These are phyloP conservation scores for Dicaeum eximium DNA, from an alignment of 2,113 vertebrate genomes.

Conservation along the genomic window DNA sequence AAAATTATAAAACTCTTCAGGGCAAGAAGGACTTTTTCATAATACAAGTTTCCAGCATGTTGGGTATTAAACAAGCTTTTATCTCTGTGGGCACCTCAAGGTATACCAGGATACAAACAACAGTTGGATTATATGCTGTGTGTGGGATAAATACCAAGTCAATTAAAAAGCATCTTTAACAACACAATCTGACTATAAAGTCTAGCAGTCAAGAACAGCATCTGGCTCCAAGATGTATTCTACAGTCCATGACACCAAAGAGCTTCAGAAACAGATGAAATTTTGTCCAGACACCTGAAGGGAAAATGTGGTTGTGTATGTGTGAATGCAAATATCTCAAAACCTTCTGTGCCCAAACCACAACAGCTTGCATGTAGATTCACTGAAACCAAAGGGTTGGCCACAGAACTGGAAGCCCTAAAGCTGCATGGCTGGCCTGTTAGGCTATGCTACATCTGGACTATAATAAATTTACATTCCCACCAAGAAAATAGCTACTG, in stretches of 20 bases:
- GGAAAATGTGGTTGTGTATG: not conserved
- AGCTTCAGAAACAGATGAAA: not conserved
- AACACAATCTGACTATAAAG: not conserved
- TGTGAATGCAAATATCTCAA: not conserved
- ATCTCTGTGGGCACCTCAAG: not conserved
- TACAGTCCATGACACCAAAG: not conserved
- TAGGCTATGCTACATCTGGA: not conserved
- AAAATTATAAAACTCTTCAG: not conserved
- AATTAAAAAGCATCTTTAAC: conserved; percentile 13
- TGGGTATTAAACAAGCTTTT: conserved; percentile 29
- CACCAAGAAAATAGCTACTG: not conserved
- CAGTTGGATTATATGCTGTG: not conserved
- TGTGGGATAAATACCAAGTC: not conserved
- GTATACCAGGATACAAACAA: not conserved
- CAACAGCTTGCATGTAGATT: not conserved
- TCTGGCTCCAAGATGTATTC: not conserved
- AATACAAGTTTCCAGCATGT: not conserved
- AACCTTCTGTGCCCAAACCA: not conserved
- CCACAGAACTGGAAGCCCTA: not conserved
- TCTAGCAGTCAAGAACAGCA: not conserved
- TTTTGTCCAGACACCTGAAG: not conserved
- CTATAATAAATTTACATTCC: not conserved
- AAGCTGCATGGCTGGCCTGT: not conserved
- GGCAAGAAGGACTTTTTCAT: conserved; percentile 1
- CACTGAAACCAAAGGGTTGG: not conserved